Evolutionary conservation across 2,888 invertebrate genomes (phyloP), one percentile per base, ranked within the genome.

Genomic region (Athrips mouffetella): DNA sequence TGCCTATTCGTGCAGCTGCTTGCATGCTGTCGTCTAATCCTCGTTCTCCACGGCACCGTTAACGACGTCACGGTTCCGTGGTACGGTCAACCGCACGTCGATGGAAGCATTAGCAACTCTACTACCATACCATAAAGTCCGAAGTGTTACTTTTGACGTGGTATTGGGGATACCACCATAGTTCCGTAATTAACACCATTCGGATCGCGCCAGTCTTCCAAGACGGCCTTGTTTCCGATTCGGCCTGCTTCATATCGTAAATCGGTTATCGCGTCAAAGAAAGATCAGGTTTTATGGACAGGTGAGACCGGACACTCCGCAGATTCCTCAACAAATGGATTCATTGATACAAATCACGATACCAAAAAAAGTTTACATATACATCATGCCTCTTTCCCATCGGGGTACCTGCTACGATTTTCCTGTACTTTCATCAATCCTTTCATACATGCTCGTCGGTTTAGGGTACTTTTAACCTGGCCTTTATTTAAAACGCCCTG

Each of bases 191-290:
- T 83, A 82, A 81, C 66, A 73, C 71, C 69, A 78, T 76, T 73
- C 78, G 63, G 73, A 73, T 71, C 79, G 79, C 76, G 73, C 71
- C 75, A 69, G 65, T 74, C 70, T 73, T 65, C 69, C 71, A 72
- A 67, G 62, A 68, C 75, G 80, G 76, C 80, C 84, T 84, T 84
- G 83, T 86, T 86, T 86, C 65, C 70, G 67, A 84, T 86, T 83
- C 70, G 82, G 63, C 56, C 65, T 75, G 79, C 76, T 73, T 64
- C 64, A 70, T 45, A 45, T 75, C 71, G 75, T 81, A 79, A 83
- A 86, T 84, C 80, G 78, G 79, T 86, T 81, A 80, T 74, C 79
- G 77, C 73, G 67, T 67, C 63, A 65, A 55, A 60, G 60, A 66
- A 58, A 60, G 69, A 71, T 70, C 67, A 66, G 70, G 73, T 70